Conservation (phyloP, 2,888 invertebrate species). For the Leptothorax acervorum region DNA sequence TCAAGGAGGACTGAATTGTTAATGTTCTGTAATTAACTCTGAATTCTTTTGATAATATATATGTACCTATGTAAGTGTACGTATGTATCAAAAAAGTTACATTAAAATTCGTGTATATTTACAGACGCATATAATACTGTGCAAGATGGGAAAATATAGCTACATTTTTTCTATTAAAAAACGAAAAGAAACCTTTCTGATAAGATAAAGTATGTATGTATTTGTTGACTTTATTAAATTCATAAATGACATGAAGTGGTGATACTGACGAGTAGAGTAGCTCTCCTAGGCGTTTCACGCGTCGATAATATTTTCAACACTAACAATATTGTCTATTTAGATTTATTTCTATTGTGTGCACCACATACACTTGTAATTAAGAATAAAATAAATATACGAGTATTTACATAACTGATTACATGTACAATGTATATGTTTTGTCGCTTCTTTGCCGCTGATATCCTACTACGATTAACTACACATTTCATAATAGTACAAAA, state of each 20-base stretch:
- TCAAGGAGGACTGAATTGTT: constrained; percentile 76
- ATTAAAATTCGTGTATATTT: constrained; percentile 67
- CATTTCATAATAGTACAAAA: not conserved
- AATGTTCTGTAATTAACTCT: constrained; percentile 71
- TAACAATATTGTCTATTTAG: constrained; percentile 81
- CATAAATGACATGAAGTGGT: constrained; percentile 74
- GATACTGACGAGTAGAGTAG: constrained; percentile 70
- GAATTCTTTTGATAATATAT: constrained; percentile 68
- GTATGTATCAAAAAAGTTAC: constrained; percentile 51
- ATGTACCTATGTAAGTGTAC: constrained; percentile 45
- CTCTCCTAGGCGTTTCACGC: constrained; percentile 73
- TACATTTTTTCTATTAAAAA: constrained; percentile 78
- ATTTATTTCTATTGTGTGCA: constrained; percentile 82
- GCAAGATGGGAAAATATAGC: constrained; percentile 69
- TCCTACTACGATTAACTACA: constrained; percentile 20
- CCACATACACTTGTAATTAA: constrained; percentile 81
- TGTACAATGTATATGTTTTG: constrained; percentile 66
- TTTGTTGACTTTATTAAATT: constrained; percentile 71
- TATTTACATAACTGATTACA: constrained; percentile 81
- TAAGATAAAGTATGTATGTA: constrained; percentile 67
- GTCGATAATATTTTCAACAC: constrained; percentile 81
- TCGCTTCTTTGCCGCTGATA: constrained; percentile 48
- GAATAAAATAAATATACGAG: constrained; percentile 81
- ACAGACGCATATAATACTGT: constrained; percentile 63
- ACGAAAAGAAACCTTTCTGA: constrained; percentile 66